Conservation (phyloP, 2,797 vertebrate genomes). For the Diglossa cyanea region DNA sequence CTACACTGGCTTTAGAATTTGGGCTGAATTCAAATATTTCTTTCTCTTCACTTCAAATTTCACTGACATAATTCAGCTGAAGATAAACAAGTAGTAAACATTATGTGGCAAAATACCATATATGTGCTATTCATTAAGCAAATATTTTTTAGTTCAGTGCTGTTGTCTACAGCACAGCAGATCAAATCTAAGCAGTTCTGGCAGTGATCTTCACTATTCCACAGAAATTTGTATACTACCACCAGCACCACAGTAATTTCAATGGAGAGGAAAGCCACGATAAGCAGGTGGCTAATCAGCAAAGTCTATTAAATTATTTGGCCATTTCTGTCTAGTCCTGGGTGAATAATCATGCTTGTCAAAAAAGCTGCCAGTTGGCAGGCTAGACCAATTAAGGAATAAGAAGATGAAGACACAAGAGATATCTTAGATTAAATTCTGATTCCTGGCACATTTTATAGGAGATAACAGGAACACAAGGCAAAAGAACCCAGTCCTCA, state of each 20-base stretch:
- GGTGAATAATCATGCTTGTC: background rate
- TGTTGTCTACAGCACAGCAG: background rate
- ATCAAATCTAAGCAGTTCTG: background rate
- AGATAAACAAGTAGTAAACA: background rate
- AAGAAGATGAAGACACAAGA: background rate
- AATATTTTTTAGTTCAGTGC: background rate
- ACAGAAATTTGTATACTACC: background rate
- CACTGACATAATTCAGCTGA: background rate
- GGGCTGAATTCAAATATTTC: background rate
- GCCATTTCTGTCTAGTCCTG: background rate
- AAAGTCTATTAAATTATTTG: background rate
- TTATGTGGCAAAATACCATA: background rate
- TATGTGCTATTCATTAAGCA: background rate
- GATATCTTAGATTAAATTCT: background rate
- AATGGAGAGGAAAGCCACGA: background rate
- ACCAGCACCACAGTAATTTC: background rate
- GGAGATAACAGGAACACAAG: background rate
- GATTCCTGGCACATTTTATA: background rate
- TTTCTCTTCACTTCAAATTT: background rate
- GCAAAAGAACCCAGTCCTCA: background rate
- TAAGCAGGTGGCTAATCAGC: background rate
- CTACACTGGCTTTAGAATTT: background rate
- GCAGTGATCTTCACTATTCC: background rate
- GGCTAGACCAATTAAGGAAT: background rate
- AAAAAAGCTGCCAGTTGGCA: background rate